These are phyloP conservation scores for Aricia agestis DNA, from an alignment of 1,140 invertebrate genomes.

Conservation along the genomic window DNA sequence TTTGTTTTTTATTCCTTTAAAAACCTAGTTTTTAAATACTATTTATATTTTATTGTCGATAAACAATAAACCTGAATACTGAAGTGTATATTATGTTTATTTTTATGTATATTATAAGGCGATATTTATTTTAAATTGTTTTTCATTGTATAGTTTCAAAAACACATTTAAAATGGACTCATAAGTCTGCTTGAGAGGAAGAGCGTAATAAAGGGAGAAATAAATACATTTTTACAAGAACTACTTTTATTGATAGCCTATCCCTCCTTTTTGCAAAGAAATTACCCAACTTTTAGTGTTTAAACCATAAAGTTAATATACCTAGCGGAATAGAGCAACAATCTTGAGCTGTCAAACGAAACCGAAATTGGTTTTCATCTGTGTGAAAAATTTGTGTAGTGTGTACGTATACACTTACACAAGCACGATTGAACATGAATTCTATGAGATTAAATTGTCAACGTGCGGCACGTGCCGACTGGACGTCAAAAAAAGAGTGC, in stretches of 20 bases:
- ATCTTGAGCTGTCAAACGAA: too few relatives aligned
- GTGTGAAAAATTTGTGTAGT: too few relatives aligned
- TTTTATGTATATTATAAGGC: slow-evolving; percentile 26
- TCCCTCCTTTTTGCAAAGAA: background rate
- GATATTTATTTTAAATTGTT: slow-evolving; percentile 61
- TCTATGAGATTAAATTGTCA: too few relatives aligned
- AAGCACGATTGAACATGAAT: too few relatives aligned
- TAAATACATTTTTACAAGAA: slow-evolving; percentile 68
- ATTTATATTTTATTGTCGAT: background rate
- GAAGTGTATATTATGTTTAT: background rate
- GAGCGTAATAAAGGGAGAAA: slow-evolving; percentile 72
- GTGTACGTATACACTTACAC: too few relatives aligned
- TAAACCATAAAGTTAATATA: too few relatives aligned
- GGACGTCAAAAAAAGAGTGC: too few relatives aligned
- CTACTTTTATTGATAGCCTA: slow-evolving; percentile 24
- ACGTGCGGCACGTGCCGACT: too few relatives aligned
- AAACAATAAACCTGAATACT: background rate
- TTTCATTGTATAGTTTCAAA: slow-evolving; percentile 50
- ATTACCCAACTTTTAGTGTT: background rate
- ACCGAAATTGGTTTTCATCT: too few relatives aligned
- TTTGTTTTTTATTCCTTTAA: background rate
- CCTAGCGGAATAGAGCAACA: too few relatives aligned
- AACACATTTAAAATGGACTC: slow-evolving; percentile 52
- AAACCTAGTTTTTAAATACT: background rate
- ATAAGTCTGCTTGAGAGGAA: slow-evolving; percentile 54